Evolutionary conservation across 1,140 invertebrate genomes (phyloP).

Genomic region (Babylonia areolata): DNA sequence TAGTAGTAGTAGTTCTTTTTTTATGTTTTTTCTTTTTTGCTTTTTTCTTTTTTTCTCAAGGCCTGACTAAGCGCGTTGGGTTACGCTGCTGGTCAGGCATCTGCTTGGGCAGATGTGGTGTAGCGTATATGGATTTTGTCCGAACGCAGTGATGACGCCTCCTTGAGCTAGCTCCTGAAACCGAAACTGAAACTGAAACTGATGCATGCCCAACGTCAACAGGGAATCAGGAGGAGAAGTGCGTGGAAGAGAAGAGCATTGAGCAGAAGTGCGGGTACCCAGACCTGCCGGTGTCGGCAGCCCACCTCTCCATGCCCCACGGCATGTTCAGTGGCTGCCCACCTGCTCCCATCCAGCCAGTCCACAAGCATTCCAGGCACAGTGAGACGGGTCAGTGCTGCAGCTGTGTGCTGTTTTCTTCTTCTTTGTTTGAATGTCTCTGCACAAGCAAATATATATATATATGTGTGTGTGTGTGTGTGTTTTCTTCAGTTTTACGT

Average conservation of each 20-base stretch:
- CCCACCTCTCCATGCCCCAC: neutral
- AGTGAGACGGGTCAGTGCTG: neutral
- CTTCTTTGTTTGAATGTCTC: neutral
- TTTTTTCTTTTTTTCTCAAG: no score
- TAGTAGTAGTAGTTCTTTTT: no score
- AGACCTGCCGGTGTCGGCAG: neutral
- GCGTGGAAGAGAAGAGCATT: neutral
- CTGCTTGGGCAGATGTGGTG: no score
- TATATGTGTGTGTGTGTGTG: no score
- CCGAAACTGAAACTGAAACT: no score
- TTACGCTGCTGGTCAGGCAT: no score
- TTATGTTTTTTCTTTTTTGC: no score
- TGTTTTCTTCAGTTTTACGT: no score
- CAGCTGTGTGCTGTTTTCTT: neutral
- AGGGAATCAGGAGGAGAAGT: neutral
- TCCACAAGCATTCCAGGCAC: neutral
- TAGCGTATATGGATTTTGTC: no score
- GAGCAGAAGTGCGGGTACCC: neutral
- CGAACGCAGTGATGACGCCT: no score
- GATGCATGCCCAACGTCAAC: neutral
- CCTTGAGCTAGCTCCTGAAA: no score
- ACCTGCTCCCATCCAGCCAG: neutral
- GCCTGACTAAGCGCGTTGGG: no score
- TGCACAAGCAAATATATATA: neutral
- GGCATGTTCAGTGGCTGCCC: neutral